These are phyloP conservation scores for Agonum fuliginosum DNA, from an alignment of 2,888 invertebrate species.

Conservation along the genomic window DNA sequence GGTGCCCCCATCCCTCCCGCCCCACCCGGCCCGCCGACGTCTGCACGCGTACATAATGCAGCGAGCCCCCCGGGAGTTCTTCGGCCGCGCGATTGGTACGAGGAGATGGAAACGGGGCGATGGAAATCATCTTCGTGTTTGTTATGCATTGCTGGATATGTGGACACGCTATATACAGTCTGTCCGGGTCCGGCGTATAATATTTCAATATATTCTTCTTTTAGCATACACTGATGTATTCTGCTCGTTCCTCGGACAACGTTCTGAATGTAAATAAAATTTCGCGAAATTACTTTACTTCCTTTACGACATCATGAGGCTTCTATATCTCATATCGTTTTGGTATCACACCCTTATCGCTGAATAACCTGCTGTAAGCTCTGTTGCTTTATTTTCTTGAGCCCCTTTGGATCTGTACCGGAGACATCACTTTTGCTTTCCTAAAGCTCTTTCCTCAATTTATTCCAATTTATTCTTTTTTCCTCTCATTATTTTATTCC, in stretches of 20 bases:
- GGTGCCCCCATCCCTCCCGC: background rate
- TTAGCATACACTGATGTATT: conserved; percentile 60
- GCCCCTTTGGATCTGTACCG: conserved; percentile 9
- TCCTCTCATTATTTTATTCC: background rate
- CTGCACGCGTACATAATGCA: conserved; percentile 58
- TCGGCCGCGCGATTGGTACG: conserved; percentile 66
- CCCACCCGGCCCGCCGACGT: background rate
- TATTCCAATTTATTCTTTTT: conserved; percentile 7
- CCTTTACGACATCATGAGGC: conserved; percentile 57
- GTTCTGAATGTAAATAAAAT: conserved; percentile 64
- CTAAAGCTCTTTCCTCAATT: background rate
- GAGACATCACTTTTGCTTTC: background rate
- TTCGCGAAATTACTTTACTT: conserved; percentile 62
- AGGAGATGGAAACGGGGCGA: conserved; percentile 66
- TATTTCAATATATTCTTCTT: conserved; percentile 71
- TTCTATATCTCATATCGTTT: conserved; percentile 49
- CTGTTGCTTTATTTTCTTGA: conserved; percentile 47
- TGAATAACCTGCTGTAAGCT: conserved; percentile 50
- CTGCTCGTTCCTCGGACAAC: conserved; percentile 49
- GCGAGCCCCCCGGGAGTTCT: conserved; percentile 58
- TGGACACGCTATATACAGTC: conserved; percentile 67
- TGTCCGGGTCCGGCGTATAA: conserved; percentile 68
- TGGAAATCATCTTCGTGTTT: conserved; percentile 71
- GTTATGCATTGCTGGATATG: conserved; percentile 72
- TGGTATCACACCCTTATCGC: conserved; percentile 56